Conservation (phyloP, 1,140 invertebrate genomes). For the Heterodera schachtii region DNA sequence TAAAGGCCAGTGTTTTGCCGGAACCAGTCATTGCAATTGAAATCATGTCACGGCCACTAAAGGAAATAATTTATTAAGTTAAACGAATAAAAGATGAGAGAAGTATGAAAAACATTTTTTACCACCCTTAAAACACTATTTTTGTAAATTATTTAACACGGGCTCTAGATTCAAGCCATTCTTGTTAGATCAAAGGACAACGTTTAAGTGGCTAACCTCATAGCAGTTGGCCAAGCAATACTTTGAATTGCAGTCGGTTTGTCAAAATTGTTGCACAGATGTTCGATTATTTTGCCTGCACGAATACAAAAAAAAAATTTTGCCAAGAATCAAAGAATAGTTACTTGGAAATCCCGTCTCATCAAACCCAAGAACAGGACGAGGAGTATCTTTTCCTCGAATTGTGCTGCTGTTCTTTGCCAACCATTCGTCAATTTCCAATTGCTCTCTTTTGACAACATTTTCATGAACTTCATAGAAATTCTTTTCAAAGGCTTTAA, state of each 20-base stretch:
- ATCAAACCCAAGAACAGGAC: constrained; percentile 60
- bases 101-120: no score
- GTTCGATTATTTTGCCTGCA: constrained; percentile 37
- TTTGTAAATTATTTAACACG: no score
- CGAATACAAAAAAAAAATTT: constrained; percentile 14
- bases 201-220: no score
- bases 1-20: constrained; percentile 68
- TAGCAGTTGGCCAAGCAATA: constrained; percentile 68
- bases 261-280: constrained; percentile 52
- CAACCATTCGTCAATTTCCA: constrained; percentile 59
- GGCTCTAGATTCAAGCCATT: no score
- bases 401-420: constrained; percentile 55
- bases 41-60: constrained; percentile 68
- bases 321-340: not conserved
- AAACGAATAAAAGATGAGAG: no score
- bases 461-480: constrained; percentile 53
- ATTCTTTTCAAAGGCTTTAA: constrained; percentile 52
- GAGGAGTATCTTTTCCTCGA: constrained; percentile 54
- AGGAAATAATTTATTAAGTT: not conserved
- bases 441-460: constrained; percentile 48
- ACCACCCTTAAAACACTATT: no score
- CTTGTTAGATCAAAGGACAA: no score
- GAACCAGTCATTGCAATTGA: constrained; percentile 74
- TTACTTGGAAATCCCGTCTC: constrained; percentile 54
- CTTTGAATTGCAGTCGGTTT: constrained; percentile 66